Conservation (phyloP, 1,140 invertebrate species). For the Theocolax elegans region DNA sequence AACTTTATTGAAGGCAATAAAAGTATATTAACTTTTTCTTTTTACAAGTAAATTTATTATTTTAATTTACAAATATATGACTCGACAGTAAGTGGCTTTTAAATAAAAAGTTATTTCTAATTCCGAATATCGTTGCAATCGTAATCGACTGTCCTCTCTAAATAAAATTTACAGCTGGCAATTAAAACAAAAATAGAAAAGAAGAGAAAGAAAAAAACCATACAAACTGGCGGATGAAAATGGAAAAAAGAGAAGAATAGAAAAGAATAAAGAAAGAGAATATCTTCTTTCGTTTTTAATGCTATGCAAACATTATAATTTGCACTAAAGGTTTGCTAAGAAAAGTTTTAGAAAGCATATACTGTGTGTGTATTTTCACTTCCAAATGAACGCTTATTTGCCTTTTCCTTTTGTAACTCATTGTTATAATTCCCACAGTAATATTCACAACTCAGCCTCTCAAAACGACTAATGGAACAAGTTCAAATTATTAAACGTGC, state of each 20-base stretch:
- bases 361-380: conserved; percentile 9
- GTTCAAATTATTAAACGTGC: conserved; percentile 14
- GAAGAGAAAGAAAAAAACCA: background rate
- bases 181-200: background rate
- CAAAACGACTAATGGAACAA: background rate
- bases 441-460: background rate
- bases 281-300: conserved; percentile 9
- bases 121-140: conserved; percentile 9
- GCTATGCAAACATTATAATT: conserved; percentile 14
- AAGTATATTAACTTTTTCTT: conserved; percentile 28
- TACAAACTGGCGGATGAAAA: background rate
- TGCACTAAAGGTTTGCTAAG: background rate
- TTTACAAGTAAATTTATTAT: conserved; percentile 38
- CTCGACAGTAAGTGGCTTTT: conserved; percentile 13
- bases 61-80: conserved; percentile 33
- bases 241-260: background rate
- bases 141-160: background rate
- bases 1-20: conserved; percentile 33
- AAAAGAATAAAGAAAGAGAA: background rate
- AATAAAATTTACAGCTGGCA: background rate
- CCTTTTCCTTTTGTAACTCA: conserved; percentile 10
- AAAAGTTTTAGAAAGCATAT: conserved; percentile 22
- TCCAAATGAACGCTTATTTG: conserved; percentile 23
- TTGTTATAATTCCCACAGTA: conserved; percentile 9
- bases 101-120: conserved; percentile 29